Evolutionary conservation across 2,113 vertebrate genomes (phyloP), one percentile per base, ranked within the genome.

Genomic region (Ursus arctos): DNA sequence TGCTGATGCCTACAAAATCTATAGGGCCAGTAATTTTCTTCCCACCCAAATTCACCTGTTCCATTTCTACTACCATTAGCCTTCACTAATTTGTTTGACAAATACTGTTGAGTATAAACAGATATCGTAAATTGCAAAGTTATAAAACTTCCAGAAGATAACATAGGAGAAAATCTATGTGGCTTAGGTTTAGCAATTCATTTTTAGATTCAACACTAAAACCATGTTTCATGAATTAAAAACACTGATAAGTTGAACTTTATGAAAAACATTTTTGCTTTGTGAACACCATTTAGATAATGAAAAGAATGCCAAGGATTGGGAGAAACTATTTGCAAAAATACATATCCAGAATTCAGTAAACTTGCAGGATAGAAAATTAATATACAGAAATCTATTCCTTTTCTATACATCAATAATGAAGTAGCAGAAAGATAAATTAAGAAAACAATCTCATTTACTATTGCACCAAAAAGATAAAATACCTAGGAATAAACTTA

Each of bases 81-180:
- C 43, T 71, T 69, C 81, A 69, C 26, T 84, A 95, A 95, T 43
- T 93, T 91, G 83, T 94, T 84, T 88, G 61, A 67, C 4, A 88
- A 81, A 69, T 91, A 47, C 24, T 92, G 59, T 36, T 82, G 14
- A 84, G 9, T 91, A 1, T 55, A 72, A 87, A 51, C 26, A 93
- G 31, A 95, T 63, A 92, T 33, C n/a, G 43, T 79, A 94, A 85
- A 96, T 81, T 94, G 21, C 15, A 96, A 81, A 96, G 82, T 77
- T 61, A 47, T 47, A 40, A 88, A 88, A 33, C 22, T 76, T 97
- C 24, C 40, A 94, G 40, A 94, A 90, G 7, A 77, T 85, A 57
- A 90, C 61, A 65, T 31, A 96, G 15, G 9, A 87, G 43, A 92
- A 96, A 97, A 90, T 77, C 72, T 91, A 31, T 36, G 47, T 90